Evolutionary conservation across 2,888 invertebrate species (phyloP), one percentile per base, ranked within the genome.

Genomic region (Acanthopleura granulata): DNA sequence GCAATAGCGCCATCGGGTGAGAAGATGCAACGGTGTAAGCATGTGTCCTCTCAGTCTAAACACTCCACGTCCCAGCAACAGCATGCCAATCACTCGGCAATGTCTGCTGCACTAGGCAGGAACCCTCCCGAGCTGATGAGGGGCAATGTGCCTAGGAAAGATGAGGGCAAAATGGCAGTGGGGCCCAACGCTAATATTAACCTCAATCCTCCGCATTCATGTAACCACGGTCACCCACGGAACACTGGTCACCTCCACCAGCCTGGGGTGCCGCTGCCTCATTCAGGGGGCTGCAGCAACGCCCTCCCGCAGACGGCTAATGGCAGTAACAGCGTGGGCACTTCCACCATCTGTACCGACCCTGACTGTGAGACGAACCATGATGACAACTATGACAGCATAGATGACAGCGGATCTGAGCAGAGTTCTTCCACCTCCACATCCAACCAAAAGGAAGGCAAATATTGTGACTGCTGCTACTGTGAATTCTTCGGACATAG

Each of bases 401-500:
- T 86, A 62, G 90, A 90, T 76, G 90, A 90, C 80, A 88, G 90
- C 79, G 91, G 91, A 78, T 91, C 91, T 25, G 91, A 91, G 79
- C 88, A 91, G 76, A 91, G 91, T 74, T 91, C 91, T 61, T 91
- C 91, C 57, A 91, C 91, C 1, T 90, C 91, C 22, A 89, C 90
- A 15, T 91, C 91, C 61, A 90, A 87, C 79, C 90, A 90, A 83
- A 90, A 90, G 78, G 92, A 91, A 81, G 90, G 91, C 70, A 90
- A 91, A 82, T 92, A 92, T 84, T 95, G 95, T 89, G 94, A 94
- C 76, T 95, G 95, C 87, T 95, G 95, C 86, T 95, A 95, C 86
- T 95, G 95, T 88, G 94, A 95, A 82, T 94, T 95, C n/a, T 95
- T 95, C 83, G 95, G 95, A 66, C 95, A 94, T 82, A 94, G 94